phyloP scores from a whole-genome alignment of 2,888 invertebrate species.

The Campoletis raptor region DNA sequence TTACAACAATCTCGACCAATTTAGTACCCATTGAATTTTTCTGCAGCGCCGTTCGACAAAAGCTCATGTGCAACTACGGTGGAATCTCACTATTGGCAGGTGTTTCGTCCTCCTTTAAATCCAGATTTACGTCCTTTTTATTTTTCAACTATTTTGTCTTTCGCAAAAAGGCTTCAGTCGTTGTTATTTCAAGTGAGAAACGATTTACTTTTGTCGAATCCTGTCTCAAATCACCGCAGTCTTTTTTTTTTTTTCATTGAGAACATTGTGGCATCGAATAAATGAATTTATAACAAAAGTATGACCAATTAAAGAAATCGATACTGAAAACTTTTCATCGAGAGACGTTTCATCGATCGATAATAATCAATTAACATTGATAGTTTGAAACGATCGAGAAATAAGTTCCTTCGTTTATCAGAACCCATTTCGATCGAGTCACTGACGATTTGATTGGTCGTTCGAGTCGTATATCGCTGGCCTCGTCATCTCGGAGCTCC shows the following conservation, averaged over 20 bases:
- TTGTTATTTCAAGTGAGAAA: background rate
- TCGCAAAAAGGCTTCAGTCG: background rate
- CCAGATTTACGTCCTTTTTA: constrained; percentile 32
- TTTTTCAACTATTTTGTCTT: background rate
- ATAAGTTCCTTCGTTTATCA: background rate
- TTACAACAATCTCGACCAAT: constrained; percentile 74
- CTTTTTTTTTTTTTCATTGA: no score
- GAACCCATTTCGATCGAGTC: background rate
- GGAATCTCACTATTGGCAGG: constrained; percentile 61
- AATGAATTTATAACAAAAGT: background rate
- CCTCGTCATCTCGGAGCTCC: constrained; percentile 34
- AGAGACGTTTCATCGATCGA: background rate
- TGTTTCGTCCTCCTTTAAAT: constrained; percentile 25
- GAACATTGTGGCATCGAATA: no score
- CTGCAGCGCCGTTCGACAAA: constrained; percentile 38
- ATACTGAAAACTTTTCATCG: background rate
- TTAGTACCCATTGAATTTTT: constrained; percentile 25
- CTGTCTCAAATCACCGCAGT: background rate
- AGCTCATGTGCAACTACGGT: constrained; percentile 13
- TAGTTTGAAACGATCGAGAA: background rate
- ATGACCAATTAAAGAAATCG: background rate
- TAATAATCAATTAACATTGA: background rate
- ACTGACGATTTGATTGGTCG: background rate
- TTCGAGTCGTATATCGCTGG: background rate
- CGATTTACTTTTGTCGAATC: background rate